Evolutionary conservation across 2,888 invertebrate genomes (phyloP).

Genomic region (Caenorhabditis japonica): DNA sequence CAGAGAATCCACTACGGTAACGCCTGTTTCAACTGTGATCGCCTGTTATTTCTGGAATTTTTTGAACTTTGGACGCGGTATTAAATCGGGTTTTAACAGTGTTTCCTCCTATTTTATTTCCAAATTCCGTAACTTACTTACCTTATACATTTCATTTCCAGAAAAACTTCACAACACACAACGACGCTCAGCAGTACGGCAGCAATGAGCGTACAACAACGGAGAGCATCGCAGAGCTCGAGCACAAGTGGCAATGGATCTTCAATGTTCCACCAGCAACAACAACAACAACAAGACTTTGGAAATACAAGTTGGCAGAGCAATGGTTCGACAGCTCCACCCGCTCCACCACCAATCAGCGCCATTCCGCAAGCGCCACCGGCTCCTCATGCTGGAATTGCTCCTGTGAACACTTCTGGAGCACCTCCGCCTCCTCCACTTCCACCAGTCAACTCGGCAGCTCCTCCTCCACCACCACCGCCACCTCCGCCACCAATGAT

Average conservation of each 20-base stretch:
- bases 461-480: slow-evolving; percentile 35
- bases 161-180: slow-evolving; percentile 48
- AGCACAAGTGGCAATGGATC: slow-evolving; percentile 39
- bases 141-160: no score
- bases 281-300: slow-evolving; percentile 13
- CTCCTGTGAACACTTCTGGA: not conserved
- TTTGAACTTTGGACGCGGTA: no score
- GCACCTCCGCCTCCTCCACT: slow-evolving; percentile 56
- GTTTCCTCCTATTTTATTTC: not conserved
- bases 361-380: slow-evolving; percentile 54
- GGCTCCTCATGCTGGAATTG: slow-evolving; percentile 12
- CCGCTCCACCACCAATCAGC: slow-evolving; percentile 37
- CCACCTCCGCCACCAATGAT: slow-evolving; percentile 5
- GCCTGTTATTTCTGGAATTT: no score
- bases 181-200: slow-evolving; percentile 7
- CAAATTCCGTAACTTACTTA: not conserved
- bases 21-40: no score
- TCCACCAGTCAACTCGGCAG: slow-evolving; percentile 23
- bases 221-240: slow-evolving; percentile 58
- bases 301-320: slow-evolving; percentile 16
- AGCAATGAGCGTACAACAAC: slow-evolving; percentile 48
- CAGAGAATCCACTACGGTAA: no score
- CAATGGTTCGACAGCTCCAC: slow-evolving; percentile 34
- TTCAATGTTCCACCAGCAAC: slow-evolving; percentile 12
- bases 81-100: slow-evolving; percentile 2